Base-by-base conservation (phyloP, 1,140 invertebrate species). In the Lepidurus couesii region DNA sequence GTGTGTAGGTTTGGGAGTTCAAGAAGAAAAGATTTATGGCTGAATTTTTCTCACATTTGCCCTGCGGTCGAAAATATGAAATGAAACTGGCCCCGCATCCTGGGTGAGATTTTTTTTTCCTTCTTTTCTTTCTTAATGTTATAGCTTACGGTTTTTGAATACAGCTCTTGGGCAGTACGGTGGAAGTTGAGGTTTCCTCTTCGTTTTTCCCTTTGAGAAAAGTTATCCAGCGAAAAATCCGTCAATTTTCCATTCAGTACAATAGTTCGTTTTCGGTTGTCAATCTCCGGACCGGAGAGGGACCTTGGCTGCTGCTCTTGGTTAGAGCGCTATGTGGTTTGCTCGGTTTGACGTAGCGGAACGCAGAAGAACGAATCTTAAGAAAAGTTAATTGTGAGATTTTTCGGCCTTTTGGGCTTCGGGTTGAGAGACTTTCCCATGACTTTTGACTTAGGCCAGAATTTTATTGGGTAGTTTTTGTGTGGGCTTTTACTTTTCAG, bases 191-290 rank as follows among this genome's bases (percentile, higher is more conserved):
- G 16, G 16, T 21, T 65, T 65, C 21, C 53, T 65, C 53, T 21
- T n/a, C 10, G 16, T 65, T 65, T 21, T 65, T 65, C n/a, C 13
- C 21, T 65, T 65, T 65, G 53, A 16, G 53, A n/a, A 11, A 65
- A 21, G 53, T 7, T 65, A 65, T 21, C 53, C 16, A 65, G 53
- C 53, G 53, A 16, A 16, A 16, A 65, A 16, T 65, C 53, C 21
- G 53, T 65, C 53, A 65, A 13, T 65, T 65, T 65, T 65, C 8
- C 4, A 21, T n/a, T n/a, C 16, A 65, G 16, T 13, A 65, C 53
- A 65, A 65, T 65, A 65, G 53, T 65, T 65, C 53, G 7, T 65
- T 65, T 65, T 65, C 53, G 53, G 53, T 65, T 65, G 53, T 65
- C 53, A 65, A 65, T 65, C 53, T 9, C 21, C 53, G 16, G 47